These are phyloP conservation scores for Rhizomys pruinosus DNA, from an alignment of 2,113 vertebrate genomes.

Conservation along the genomic window DNA sequence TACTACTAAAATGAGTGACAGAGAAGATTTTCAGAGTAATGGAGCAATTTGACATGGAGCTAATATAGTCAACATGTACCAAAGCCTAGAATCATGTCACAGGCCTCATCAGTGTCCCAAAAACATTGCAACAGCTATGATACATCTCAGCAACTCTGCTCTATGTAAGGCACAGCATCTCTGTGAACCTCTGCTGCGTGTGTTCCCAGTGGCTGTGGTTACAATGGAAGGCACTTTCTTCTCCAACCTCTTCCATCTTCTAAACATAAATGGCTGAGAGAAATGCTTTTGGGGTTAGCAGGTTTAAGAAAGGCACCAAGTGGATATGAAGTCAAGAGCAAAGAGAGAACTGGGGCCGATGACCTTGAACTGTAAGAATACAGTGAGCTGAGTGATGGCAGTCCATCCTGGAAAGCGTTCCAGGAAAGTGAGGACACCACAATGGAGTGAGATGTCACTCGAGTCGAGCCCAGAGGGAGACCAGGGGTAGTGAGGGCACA, in stretches of 20 bases:
- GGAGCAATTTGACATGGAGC: not conserved
- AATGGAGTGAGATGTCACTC: not conserved
- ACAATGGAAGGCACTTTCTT: not conserved
- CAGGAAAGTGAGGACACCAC: not conserved
- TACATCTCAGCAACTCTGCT: not conserved
- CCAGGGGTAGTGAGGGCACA: fast-evolving
- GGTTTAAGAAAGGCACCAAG: not conserved
- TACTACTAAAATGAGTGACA: not conserved
- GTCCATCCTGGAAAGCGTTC: not conserved
- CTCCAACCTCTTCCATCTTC: not conserved
- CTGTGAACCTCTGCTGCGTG: not conserved
- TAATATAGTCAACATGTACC: not conserved
- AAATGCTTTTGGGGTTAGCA: not conserved
- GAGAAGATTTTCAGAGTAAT: constrained; percentile 19
- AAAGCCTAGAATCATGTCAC: not conserved
- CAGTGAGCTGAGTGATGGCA: not conserved
- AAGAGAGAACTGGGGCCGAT: not conserved
- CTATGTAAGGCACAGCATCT: not conserved
- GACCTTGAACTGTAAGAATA: not conserved
- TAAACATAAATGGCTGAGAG: not conserved
- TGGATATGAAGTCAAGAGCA: not conserved
- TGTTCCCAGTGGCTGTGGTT: not conserved
- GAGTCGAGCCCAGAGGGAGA: not conserved
- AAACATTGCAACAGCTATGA: too few species aligned
- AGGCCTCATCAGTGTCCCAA: not conserved